Conservation (phyloP, 2,113 vertebrate species). For the Machaerirhynchus nigripectus region DNA sequence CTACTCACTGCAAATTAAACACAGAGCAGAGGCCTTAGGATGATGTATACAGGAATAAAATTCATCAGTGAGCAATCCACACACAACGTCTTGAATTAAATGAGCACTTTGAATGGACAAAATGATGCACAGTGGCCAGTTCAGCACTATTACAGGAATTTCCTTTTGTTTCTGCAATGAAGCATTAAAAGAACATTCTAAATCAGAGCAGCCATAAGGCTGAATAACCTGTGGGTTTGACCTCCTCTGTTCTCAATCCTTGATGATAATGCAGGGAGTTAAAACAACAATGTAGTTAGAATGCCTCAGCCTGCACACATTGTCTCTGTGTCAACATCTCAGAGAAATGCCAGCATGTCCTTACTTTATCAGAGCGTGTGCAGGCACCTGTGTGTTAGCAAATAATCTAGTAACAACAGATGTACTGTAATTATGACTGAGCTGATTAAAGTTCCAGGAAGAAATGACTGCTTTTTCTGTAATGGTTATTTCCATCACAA, state of each 20-base stretch:
- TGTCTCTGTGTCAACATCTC: neutral
- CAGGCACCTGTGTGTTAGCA: neutral
- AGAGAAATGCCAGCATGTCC: neutral
- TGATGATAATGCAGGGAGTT: neutral
- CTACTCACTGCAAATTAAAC: neutral
- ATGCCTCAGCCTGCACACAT: neutral
- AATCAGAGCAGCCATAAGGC: neutral
- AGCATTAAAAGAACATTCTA: neutral
- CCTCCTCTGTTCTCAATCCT: neutral
- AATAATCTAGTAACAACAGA: slow-evolving; percentile 47
- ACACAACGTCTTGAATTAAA: neutral
- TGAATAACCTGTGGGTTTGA: neutral
- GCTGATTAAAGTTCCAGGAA: slow-evolving; percentile 33
- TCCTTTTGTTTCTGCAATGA: neutral
- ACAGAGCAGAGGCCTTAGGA: neutral
- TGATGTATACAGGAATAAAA: neutral
- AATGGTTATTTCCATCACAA: neutral
- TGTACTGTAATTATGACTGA: slow-evolving; percentile 1
- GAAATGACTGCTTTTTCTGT: neutral
- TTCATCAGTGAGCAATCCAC: neutral
- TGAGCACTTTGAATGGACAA: neutral
- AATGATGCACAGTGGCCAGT: neutral
- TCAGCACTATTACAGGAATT: neutral
- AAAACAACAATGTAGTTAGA: neutral
- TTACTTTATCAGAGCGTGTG: neutral